These are phyloP conservation scores for Hydropsyche betteni DNA, from an alignment of 2,888 invertebrate genomes.

Conservation along the genomic window DNA sequence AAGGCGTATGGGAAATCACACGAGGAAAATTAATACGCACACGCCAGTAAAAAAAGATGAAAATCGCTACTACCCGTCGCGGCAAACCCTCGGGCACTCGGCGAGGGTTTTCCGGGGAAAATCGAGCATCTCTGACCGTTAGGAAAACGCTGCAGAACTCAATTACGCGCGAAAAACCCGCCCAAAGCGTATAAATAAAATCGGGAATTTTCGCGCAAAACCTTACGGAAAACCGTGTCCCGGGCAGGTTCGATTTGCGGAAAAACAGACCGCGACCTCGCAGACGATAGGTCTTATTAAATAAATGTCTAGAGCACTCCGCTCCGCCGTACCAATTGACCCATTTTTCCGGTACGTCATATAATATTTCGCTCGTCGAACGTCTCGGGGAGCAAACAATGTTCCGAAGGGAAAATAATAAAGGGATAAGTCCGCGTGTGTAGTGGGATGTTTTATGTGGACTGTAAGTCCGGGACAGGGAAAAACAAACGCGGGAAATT, in stretches of 20 bases:
- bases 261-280: slow-evolving; percentile 24
- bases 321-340: slow-evolving; percentile 8
- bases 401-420: slow-evolving; percentile 21
- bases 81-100: not conserved
- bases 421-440: not conserved
- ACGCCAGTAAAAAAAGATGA: not conserved
- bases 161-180: slow-evolving; percentile 2
- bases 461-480: not conserved
- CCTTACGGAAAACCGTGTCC: not conserved
- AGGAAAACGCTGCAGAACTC: slow-evolving; percentile 2
- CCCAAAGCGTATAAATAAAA: not conserved
- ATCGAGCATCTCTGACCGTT: not conserved
- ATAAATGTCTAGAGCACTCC: slow-evolving; percentile 27
- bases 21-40: slow-evolving; percentile 7
- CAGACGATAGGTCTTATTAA: slow-evolving; percentile 22
- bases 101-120: not conserved
- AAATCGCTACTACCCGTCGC: not conserved
- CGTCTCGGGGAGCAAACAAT: slow-evolving; percentile 6
- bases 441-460: not conserved
- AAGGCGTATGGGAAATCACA: slow-evolving; percentile 12
- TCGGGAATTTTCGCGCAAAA: not conserved
- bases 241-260: not conserved
- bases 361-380: not conserved
- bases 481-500: not conserved
- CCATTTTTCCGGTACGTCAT: slow-evolving; percentile 13